phyloP scores from a whole-genome alignment of 2,797 vertebrate species.

The Botia kubotai region DNA sequence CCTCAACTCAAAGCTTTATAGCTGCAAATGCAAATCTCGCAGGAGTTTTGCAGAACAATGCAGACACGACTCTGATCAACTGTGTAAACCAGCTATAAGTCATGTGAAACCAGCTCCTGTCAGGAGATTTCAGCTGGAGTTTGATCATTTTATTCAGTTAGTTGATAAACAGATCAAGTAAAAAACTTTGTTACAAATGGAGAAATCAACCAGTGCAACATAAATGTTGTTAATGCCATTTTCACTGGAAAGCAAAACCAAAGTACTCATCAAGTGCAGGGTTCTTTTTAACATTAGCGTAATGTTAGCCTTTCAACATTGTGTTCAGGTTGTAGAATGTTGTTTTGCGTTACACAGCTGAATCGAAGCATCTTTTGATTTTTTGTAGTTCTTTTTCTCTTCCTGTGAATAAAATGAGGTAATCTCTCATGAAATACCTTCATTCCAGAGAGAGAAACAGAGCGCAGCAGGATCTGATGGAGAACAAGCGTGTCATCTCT shows the following conservation, averaged over 20 bases:
- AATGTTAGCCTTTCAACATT: too few relatives aligned
- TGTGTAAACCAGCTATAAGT: not conserved
- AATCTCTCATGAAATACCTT: constrained; percentile 3
- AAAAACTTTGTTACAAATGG: not conserved
- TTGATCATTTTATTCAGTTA: not conserved
- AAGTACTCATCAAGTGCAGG: too few relatives aligned
- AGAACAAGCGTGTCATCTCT: constrained; percentile 30
- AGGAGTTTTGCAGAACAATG: not conserved
- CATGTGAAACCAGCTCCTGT: not conserved
- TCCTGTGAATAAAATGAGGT: constrained; percentile 49
- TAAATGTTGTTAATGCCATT: too few relatives aligned
- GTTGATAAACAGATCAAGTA: not conserved
- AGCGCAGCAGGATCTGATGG: constrained; percentile 28
- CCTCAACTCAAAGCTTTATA: not conserved
- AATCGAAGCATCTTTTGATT: not conserved
- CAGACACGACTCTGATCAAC: not conserved
- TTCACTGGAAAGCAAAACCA: too few relatives aligned
- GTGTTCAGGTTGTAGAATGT: too few relatives aligned
- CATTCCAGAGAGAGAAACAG: constrained; percentile 6
- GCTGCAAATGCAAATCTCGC: not conserved
- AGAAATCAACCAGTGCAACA: not conserved
- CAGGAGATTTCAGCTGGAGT: not conserved
- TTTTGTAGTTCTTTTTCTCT: not conserved
- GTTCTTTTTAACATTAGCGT: too few relatives aligned
- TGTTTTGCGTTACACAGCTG: not conserved